phyloP scores from a whole-genome alignment of 2,888 invertebrate species.

The Prosapia bicincta region DNA sequence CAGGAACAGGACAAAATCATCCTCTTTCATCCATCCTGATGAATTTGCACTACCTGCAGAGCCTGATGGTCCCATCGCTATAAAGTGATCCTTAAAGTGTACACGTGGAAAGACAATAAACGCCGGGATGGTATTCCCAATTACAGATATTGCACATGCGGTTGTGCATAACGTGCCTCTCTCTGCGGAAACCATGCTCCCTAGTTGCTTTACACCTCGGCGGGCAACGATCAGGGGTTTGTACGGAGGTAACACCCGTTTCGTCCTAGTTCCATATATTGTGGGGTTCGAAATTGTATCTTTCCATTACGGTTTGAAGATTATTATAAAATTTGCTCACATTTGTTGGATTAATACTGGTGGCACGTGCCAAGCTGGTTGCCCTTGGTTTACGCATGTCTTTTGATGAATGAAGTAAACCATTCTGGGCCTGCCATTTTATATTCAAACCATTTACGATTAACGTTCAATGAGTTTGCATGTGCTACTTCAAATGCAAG shows the following conservation, averaged over 20 bases:
- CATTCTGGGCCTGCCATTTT: slow-evolving; percentile 41
- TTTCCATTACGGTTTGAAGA: slow-evolving; percentile 33
- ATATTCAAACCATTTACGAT: background rate
- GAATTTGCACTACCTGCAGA: slow-evolving; percentile 37
- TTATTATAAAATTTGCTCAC: slow-evolving; percentile 51
- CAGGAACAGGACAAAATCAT: background rate
- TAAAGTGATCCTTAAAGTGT: slow-evolving; percentile 47
- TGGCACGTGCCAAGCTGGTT: no score
- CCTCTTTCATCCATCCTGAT: slow-evolving; percentile 41
- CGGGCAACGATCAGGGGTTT: background rate
- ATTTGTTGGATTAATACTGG: slow-evolving; percentile 41
- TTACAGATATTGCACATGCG: no score
- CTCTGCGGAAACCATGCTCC: background rate
- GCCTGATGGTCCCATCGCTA: slow-evolving; percentile 32
- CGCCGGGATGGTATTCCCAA: slow-evolving; percentile 45
- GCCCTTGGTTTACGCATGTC: slow-evolving; percentile 40
- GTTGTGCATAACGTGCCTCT: slow-evolving; percentile 41
- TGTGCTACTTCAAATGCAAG: no score
- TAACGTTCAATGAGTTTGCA: background rate
- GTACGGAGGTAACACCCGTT: slow-evolving; percentile 43
- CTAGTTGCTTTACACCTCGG: background rate
- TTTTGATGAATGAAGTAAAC: slow-evolving; percentile 40
- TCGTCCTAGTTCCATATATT: slow-evolving; percentile 48
- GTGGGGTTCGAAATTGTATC: slow-evolving; percentile 38
- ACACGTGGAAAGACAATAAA: slow-evolving; percentile 49